Conservation (phyloP, 2,797 vertebrate species). For the Lacerta viridis region DNA sequence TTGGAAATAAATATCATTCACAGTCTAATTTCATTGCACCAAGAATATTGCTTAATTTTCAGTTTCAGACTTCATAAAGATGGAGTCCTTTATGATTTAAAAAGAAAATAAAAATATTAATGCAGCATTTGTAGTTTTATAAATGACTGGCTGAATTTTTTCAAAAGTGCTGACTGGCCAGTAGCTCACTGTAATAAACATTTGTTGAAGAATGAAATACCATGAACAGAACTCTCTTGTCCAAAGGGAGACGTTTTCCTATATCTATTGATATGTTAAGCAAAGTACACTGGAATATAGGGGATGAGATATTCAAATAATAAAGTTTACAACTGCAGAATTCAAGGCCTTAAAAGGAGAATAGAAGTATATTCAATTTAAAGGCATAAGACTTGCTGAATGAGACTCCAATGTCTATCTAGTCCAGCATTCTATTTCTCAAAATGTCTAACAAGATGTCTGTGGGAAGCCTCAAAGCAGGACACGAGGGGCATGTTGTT, state of each 20-base stretch:
- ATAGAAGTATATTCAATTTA: neutral
- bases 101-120: slow-evolving; percentile 20
- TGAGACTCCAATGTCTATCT: neutral
- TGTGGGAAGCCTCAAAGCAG: neutral
- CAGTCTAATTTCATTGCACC: slow-evolving; percentile 6
- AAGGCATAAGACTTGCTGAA: neutral
- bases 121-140: neutral
- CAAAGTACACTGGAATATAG: neutral
- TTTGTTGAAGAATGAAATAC: neutral
- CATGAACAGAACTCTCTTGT: neutral
- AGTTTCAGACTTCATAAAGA: slow-evolving; percentile 43
- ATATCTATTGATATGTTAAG: neutral
- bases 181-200: neutral
- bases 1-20: slow-evolving; percentile 15
- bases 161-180: slow-evolving; percentile 2
- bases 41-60: slow-evolving; percentile 21
- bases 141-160: slow-evolving; percentile 6
- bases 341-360: neutral
- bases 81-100: slow-evolving; percentile 10
- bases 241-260: neutral
- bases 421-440: neutral
- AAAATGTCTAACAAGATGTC: neutral
- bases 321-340: neutral
- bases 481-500: neutral
- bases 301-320: neutral